Evolutionary conservation across 1,140 invertebrate species (phyloP), one percentile per base, ranked within the genome.

Genomic region (Hestina assimilis): DNA sequence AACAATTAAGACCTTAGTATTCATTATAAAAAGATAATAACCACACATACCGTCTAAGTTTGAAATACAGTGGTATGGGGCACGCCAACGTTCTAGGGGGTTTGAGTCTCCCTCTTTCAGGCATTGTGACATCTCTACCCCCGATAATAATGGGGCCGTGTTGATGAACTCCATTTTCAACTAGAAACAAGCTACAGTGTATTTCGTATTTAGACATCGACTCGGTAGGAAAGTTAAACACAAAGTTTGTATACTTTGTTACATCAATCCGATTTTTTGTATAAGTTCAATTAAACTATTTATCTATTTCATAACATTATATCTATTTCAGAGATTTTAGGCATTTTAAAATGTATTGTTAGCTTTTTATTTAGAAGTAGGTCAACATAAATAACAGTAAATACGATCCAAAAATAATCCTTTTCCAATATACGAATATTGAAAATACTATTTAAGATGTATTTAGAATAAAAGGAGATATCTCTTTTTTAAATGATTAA

Each of bases 161-260:
- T 57, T 57, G 54, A 57, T 57, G 54, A 57, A 57, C 54, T 47
- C 43, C 54, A 57, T 48, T 57, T 57, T 57, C 45, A 41, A 57
- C 54, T 57, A 24, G 33, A 45, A 42, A 48, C 33, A 51, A 21
- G 35, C 17, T n/a, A 38, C 23, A 31, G 33, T 38, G 21, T 28
- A 29, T 29, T 38, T 21, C 3, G 12, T 8, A 15, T 48, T 35
- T 35, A 33, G 12, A 17, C 14, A 20, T 38, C 14, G 17, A 20
- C 11, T 33, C 31, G 6, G 15, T 14, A 1, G 3, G 12, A 33
- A 33, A 12, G 15, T 19, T n/a, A 38, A 17, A 19, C 19, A 38
- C 17, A 38, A 19, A 8, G 6, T 17, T 38, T 38, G n/a, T 11
- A 1, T 9, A 1, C 2, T 3, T 31, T 31, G n/a, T 31, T 11